phyloP scores from a whole-genome alignment of 1,140 invertebrate genomes.

The Lerema accius region DNA sequence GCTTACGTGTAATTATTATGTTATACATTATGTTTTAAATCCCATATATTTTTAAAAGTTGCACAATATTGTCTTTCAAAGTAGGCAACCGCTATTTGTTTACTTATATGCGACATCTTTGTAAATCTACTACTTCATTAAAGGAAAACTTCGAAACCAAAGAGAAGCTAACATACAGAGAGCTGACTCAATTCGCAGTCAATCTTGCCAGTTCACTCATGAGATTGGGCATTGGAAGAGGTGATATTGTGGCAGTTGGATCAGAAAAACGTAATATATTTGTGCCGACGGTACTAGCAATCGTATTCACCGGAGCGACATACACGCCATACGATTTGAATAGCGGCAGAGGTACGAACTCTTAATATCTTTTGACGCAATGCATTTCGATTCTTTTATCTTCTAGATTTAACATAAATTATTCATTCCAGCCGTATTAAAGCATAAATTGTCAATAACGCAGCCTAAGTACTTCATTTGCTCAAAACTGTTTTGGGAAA shows the following conservation, averaged over 20 bases:
- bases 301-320: slow-evolving; percentile 59
- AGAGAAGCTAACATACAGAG: slow-evolving; percentile 52
- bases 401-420: slow-evolving; percentile 25
- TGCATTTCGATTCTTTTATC: slow-evolving; percentile 13
- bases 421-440: slow-evolving; percentile 52
- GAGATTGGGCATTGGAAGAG: slow-evolving; percentile 57
- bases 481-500: slow-evolving; percentile 55
- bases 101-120: too few relatives aligned
- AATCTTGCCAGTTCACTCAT: slow-evolving; percentile 49
- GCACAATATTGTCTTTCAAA: too few relatives aligned
- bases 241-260: slow-evolving; percentile 84
- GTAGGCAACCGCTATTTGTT: too few relatives aligned
- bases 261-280: slow-evolving; percentile 86
- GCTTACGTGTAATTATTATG: too few relatives aligned
- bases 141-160: slow-evolving; percentile 50
- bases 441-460: slow-evolving; percentile 55
- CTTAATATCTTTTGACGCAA: slow-evolving; percentile 75
- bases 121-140: too few relatives aligned
- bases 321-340: slow-evolving; percentile 64
- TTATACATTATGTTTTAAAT: too few relatives aligned
- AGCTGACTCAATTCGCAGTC: slow-evolving; percentile 56
- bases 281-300: slow-evolving; percentile 83
- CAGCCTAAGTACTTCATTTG: slow-evolving; percentile 63
- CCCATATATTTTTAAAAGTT: too few relatives aligned
- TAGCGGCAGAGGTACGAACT: slow-evolving; percentile 75